These are phyloP conservation scores for Alectura lathami DNA, from an alignment of 2,113 vertebrate species.

Conservation along the genomic window DNA sequence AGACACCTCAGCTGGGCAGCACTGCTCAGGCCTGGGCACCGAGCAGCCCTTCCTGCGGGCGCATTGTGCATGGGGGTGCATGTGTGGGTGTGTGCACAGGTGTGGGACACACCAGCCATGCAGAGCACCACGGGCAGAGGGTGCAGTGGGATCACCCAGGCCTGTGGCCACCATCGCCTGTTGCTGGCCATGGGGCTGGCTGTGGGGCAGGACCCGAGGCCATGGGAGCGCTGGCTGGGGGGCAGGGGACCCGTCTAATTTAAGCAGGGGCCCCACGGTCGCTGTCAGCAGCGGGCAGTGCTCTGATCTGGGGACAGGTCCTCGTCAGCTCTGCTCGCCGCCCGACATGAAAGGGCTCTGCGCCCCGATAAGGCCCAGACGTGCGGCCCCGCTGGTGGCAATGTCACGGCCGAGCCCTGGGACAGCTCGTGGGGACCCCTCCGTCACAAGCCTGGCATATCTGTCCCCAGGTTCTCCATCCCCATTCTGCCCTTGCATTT, in stretches of 20 bases:
- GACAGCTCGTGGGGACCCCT: neutral
- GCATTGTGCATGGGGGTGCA: rapidly evolving
- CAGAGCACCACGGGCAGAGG: rapidly evolving
- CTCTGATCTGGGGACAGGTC: constrained; percentile 61
- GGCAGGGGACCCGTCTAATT: constrained; percentile 8
- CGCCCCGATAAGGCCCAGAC: neutral
- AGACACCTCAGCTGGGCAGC: neutral
- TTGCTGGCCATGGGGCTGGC: neutral
- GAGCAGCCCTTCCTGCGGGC: rapidly evolving
- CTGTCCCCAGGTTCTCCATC: neutral
- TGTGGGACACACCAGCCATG: rapidly evolving
- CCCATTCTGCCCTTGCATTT: neutral
- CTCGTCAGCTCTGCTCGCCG: neutral
- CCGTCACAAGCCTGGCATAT: neutral
- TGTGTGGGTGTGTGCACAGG: rapidly evolving
- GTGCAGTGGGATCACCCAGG: neutral
- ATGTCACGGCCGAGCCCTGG: rapidly evolving
- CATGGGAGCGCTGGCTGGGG: rapidly evolving
- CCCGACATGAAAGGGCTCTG: constrained; percentile 2
- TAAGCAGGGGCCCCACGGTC: neutral
- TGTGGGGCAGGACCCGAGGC: neutral
- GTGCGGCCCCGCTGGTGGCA: neutral
- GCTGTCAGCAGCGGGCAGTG: constrained; percentile 1
- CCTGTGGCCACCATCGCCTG: neutral
- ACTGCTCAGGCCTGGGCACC: neutral